These are phyloP conservation scores for Acanthis flammea DNA, from an alignment of 2,797 vertebrate genomes.

Conservation along the genomic window DNA sequence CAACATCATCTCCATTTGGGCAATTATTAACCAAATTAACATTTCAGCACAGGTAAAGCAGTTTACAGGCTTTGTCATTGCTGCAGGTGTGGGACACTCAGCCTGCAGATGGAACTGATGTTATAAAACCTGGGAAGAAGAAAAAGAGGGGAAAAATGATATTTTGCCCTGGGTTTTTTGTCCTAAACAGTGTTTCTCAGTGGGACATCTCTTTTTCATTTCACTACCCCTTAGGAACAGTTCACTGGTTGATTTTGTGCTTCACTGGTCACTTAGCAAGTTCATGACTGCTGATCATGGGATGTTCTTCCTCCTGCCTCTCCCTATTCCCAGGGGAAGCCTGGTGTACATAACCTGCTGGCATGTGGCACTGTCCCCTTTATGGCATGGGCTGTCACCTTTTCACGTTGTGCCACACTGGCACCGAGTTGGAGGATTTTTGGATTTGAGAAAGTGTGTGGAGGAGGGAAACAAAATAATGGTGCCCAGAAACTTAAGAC, in stretches of 20 bases:
- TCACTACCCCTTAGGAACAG: neutral
- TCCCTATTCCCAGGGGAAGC: neutral
- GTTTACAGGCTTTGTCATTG: neutral
- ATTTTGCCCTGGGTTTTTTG: neutral
- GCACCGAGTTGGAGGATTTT: accelerated
- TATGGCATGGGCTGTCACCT: accelerated
- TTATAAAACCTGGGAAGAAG: neutral
- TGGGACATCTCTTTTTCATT: neutral
- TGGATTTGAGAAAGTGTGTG: neutral
- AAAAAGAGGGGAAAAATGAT: neutral
- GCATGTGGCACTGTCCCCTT: neutral
- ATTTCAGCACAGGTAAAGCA: neutral
- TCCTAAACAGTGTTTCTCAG: neutral
- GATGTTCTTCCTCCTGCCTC: no score
- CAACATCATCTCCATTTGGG: neutral
- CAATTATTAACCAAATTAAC: neutral
- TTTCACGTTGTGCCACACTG: accelerated
- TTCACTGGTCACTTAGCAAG: neutral
- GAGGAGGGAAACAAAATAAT: neutral
- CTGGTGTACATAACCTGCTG: neutral
- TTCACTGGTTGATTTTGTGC: accelerated
- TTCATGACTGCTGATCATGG: neutral
- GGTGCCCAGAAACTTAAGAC: neutral
- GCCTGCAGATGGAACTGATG: neutral
- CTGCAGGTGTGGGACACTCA: neutral